Evolutionary conservation across 2,888 invertebrate genomes (phyloP), one percentile per base, ranked within the genome.

Genomic region (Drosophila suboccidentalis): DNA sequence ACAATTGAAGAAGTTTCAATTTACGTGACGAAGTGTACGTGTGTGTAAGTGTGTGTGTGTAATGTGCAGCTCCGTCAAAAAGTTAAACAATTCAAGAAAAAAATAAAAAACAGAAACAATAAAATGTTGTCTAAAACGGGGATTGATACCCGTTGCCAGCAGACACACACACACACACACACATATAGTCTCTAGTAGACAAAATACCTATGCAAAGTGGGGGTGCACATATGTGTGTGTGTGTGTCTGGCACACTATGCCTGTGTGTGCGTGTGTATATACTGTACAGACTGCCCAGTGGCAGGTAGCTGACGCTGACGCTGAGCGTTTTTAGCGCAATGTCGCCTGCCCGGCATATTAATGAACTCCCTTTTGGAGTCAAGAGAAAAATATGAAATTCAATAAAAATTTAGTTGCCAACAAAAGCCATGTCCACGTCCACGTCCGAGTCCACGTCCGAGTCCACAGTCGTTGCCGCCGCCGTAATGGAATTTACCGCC

Each of bases 1-100:
- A 78, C 80, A 86, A 87, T 82, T 89, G 88, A 89, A 87, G 89
- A 89, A 89, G 83, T 79, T 85, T 82, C 79, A 79, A 76, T 87
- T 85, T 61, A 66, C 59, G 70, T 74, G 59, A 64, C 64, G 26
- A n/a, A 46, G 11, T 49, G 62, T 39, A 41, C 17, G 43, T 26
- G 49, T 44, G 53, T 38, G 50, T 61, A 46, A 39, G 32, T 22
- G 26, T 11, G 60, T 22, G 51, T 58, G 71, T 66, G 81, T 44
- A 32, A 61, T 75, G 68, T 80, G 75, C 67, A 69, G 65, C 79
- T 70, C 68, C 60, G 58, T 54, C 38, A 51, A 41, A 65, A 66
- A 59, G 41, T 68, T 65, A 49, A 80, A 53, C 63, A 62, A 61
- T 65, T 75, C n/a, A 60, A 59, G 38, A 39, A 58, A 58, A 46